Conservation (phyloP, 1,140 invertebrate genomes). For the Ganaspis sp. region DNA sequence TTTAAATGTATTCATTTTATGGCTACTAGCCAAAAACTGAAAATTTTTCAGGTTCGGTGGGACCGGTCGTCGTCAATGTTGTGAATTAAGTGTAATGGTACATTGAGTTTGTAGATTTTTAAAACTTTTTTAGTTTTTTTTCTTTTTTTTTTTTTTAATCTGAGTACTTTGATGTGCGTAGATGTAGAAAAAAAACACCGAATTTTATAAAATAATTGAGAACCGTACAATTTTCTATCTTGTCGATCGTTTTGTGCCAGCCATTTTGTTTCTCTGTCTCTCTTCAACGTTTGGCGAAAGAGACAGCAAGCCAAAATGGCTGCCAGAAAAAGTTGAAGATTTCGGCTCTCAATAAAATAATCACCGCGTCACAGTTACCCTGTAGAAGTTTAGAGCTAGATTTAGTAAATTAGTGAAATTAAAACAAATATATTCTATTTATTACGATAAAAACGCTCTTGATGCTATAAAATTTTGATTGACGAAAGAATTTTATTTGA, state of each 20-base stretch:
- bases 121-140: background rate
- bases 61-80: constrained; percentile 8
- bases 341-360: too few species aligned
- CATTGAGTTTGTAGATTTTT: background rate
- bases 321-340: too few species aligned
- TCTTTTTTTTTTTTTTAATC: background rate
- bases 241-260: too few species aligned
- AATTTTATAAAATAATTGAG: constrained; percentile 14
- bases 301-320: too few species aligned
- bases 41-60: constrained; percentile 28
- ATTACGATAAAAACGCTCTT: background rate
- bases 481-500: background rate
- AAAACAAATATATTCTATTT: background rate
- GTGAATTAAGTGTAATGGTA: background rate
- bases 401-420: constrained; percentile 14
- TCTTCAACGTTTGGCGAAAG: too few species aligned
- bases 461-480: background rate
- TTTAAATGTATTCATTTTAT: background rate
- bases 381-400: background rate
- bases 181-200: constrained; percentile 32
- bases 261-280: too few species aligned
- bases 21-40: background rate
- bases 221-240: too few species aligned
- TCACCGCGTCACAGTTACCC: background rate
- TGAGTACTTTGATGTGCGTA: constrained; percentile 26